phyloP scores from a whole-genome alignment of 2,888 invertebrate species.

The Unio pictorum region DNA sequence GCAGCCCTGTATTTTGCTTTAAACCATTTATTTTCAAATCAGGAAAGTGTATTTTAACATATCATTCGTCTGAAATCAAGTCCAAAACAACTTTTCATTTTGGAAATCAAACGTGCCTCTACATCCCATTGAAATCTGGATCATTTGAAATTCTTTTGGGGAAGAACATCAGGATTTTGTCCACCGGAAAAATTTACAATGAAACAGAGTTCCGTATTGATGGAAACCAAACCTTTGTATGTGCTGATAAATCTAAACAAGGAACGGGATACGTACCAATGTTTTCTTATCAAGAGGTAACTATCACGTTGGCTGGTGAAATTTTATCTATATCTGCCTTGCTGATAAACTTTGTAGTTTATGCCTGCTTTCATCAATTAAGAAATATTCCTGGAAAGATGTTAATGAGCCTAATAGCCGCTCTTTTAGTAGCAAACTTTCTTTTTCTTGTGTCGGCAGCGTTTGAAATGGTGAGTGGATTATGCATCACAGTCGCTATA shows the following conservation, averaged over 20 bases:
- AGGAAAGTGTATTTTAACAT: constrained; percentile 12
- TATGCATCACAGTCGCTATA: constrained; percentile 66
- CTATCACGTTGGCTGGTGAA: constrained; percentile 78
- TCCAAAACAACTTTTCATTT: too few species aligned
- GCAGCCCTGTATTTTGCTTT: constrained; percentile 23
- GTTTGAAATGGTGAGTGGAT: constrained; percentile 3
- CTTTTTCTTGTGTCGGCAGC: constrained; percentile 73
- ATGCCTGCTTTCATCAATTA: constrained; percentile 72
- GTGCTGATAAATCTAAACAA: constrained; percentile 14
- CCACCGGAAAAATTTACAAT: constrained; percentile 10
- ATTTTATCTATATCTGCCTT: constrained; percentile 75
- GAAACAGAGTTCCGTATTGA: constrained; percentile 16
- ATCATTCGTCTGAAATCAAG: background rate
- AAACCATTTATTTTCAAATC: constrained; percentile 4
- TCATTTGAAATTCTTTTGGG: constrained; percentile 8
- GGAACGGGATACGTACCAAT: constrained; percentile 10
- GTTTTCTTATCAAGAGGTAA: constrained; percentile 23
- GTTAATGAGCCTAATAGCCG: constrained; percentile 73
- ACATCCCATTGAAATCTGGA: constrained; percentile 10
- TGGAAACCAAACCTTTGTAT: constrained; percentile 25
- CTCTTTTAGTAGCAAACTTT: constrained; percentile 73
- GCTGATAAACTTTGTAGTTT: constrained; percentile 72
- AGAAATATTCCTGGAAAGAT: constrained; percentile 75
- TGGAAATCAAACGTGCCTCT: background rate
- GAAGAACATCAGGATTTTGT: constrained; percentile 14